These are phyloP conservation scores for Lasiommata megera DNA, from an alignment of 2,888 invertebrate genomes.

Conservation along the genomic window DNA sequence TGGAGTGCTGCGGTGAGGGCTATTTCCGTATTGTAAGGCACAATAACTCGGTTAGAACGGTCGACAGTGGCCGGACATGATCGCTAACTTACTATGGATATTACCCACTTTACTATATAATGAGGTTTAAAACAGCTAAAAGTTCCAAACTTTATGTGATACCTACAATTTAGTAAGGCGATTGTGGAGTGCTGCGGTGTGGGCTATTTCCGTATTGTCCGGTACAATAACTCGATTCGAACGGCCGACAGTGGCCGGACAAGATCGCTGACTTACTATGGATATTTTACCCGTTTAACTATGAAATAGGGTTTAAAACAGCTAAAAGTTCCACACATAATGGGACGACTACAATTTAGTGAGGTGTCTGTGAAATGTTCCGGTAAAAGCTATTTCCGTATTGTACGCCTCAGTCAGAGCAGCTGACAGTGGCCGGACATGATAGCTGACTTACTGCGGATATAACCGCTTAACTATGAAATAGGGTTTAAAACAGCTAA, in stretches of 20 bases:
- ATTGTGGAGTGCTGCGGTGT: conserved; percentile 51
- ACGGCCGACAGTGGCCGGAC: conserved; percentile 54
- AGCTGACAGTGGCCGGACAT: no score
- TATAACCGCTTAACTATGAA: not conserved
- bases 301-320: no score
- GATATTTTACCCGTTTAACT: conserved; percentile 13
- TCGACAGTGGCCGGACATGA: conserved; percentile 50
- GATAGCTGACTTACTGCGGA: no score
- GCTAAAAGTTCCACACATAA: no score
- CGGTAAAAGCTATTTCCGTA: no score
- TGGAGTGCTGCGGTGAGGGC: conserved; percentile 48
- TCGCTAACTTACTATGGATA: conserved; percentile 24
- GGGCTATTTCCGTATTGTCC: no score
- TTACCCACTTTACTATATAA: not conserved
- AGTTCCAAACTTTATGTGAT: conserved; percentile 2
- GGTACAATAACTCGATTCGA: conserved; percentile 80
- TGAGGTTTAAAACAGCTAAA: not conserved
- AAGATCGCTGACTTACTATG: conserved; percentile 20
- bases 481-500: not conserved
- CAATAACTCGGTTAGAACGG: conserved; percentile 78
- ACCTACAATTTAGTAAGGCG: conserved; percentile 31
- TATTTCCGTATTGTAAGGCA: conserved; percentile 77
- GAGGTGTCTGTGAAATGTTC: no score
- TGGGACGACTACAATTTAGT: no score
- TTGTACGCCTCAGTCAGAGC: no score